Percentiles rank a stretch among this genome's conserved stretches.
Evolutionary conservation across 53 echinoderm and acorn worm species (phyloP).

Genomic region (Mesocentrotus franciscanus): DNA sequence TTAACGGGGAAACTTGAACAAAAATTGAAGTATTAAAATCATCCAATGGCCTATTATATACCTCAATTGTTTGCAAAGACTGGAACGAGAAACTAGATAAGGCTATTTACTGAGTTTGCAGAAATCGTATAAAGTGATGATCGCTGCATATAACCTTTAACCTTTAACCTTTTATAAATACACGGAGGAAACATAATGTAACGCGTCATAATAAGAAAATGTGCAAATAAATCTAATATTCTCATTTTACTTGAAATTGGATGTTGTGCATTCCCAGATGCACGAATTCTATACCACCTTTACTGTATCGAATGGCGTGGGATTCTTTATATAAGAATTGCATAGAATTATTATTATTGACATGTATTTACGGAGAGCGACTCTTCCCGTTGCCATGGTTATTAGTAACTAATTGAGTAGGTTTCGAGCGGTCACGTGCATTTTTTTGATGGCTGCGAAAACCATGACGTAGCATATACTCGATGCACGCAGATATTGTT

Average conservation of each 20-base stretch:
- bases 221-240: background rate
- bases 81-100: too few relatives aligned
- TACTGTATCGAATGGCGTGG: background rate
- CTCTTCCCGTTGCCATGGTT: slow-evolving; percentile 24
- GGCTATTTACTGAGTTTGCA: too few relatives aligned
- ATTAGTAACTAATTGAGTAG: slow-evolving; percentile 36
- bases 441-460: background rate
- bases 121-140: too few relatives aligned
- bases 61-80: too few relatives aligned
- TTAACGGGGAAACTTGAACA: too few relatives aligned
- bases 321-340: background rate
- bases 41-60: too few relatives aligned
- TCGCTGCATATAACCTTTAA: too few relatives aligned
- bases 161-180: background rate
- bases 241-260: background rate
- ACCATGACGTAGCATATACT: background rate
- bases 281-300: background rate
- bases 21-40: background rate
- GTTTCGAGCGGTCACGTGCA: slow-evolving; percentile 18
- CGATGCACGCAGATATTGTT: background rate
- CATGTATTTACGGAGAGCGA: background rate
- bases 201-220: background rate
- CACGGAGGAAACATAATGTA: background rate
- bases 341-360: background rate
- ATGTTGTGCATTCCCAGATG: background rate